phyloP scores from a whole-genome alignment of 2,113 vertebrate genomes.

The Takifugu flavidus region DNA sequence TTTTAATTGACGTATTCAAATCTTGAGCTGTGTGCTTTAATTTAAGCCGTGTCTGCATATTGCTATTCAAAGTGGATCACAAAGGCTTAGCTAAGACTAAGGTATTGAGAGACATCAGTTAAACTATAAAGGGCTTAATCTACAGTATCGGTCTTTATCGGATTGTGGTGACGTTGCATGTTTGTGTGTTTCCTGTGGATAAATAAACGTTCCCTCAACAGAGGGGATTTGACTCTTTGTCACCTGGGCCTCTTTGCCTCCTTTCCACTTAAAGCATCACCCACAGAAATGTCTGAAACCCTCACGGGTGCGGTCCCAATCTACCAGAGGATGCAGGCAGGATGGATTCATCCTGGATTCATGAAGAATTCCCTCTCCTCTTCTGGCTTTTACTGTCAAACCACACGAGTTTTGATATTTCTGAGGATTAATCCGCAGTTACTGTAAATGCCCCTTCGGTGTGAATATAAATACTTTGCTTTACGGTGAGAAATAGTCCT shows the following conservation, averaged over 20 bases:
- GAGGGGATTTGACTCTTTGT: conserved; percentile 62
- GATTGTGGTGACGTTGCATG: conserved; percentile 81
- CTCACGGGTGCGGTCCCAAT: too few relatives aligned
- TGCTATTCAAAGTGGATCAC: conserved; percentile 40
- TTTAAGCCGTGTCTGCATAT: conserved; percentile 38
- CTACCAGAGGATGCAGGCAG: too few relatives aligned
- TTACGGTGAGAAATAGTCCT: conserved; percentile 25
- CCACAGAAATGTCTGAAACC: conserved; percentile 15
- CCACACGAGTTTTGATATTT: too few relatives aligned
- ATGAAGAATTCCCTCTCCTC: too few relatives aligned
- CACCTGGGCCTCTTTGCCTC: conserved; percentile 13
- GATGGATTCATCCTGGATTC: too few relatives aligned
- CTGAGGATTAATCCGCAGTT: too few relatives aligned
- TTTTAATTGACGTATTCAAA: conserved; percentile 38
- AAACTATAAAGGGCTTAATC: conserved; percentile 78
- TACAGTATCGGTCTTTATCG: conserved; percentile 75
- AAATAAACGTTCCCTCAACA: conserved; percentile 74
- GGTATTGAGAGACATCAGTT: conserved; percentile 61
- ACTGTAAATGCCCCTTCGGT: conserved; percentile 22
- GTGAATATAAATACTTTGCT: conserved; percentile 32
- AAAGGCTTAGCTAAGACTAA: conserved; percentile 47
- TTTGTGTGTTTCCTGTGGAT: conserved; percentile 77
- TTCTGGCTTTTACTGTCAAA: too few relatives aligned
- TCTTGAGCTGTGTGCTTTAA: conserved; percentile 39
- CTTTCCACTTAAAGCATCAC: not conserved